A percentile compares a stretch with the other conserved stretches of the same genome.
phyloP scores from a whole-genome alignment of 2,113 vertebrate genomes.

The Myxocyprinus asiaticus region DNA sequence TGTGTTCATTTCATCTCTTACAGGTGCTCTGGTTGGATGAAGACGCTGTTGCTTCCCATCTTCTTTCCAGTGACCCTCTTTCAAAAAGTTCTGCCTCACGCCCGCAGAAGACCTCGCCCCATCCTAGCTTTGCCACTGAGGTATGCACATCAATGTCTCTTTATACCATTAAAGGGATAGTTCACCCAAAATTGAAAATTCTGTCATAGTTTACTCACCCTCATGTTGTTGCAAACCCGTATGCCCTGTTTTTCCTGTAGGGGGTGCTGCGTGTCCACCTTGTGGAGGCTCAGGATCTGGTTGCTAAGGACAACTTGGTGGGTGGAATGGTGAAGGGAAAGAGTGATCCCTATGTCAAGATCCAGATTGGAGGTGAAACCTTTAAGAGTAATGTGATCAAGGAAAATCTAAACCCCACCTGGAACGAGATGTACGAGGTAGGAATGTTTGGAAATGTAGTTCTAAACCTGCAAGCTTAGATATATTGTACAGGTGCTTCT shows the following conservation, averaged over 20 bases:
- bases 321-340: slow-evolving; percentile 86
- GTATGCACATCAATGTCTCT: slow-evolving; percentile 60
- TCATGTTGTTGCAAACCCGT: too few species aligned
- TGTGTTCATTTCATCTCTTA: slow-evolving; percentile 8
- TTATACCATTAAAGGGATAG: not conserved
- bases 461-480: too few species aligned
- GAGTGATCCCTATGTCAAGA: slow-evolving; percentile 86
- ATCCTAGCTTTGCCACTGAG: slow-evolving; percentile 83
- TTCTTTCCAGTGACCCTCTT: slow-evolving; percentile 47
- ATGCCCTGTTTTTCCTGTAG: slow-evolving; percentile 61
- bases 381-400: slow-evolving; percentile 83
- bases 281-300: slow-evolving; percentile 84
- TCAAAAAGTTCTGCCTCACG: slow-evolving; percentile 57
- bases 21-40: slow-evolving; percentile 85
- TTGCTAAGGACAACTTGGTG: slow-evolving; percentile 89
- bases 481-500: too few species aligned
- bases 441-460: not conserved
- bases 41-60: slow-evolving; percentile 55
- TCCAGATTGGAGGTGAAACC: slow-evolving; percentile 79
- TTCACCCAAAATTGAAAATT: too few species aligned
- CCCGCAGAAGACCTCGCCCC: slow-evolving; percentile 71
- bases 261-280: slow-evolving; percentile 87
- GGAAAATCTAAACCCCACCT: slow-evolving; percentile 84
- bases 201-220: too few species aligned
- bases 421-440: slow-evolving; percentile 93